phyloP scores from a whole-genome alignment of 2,797 vertebrate genomes.

The Fringilla coelebs region DNA sequence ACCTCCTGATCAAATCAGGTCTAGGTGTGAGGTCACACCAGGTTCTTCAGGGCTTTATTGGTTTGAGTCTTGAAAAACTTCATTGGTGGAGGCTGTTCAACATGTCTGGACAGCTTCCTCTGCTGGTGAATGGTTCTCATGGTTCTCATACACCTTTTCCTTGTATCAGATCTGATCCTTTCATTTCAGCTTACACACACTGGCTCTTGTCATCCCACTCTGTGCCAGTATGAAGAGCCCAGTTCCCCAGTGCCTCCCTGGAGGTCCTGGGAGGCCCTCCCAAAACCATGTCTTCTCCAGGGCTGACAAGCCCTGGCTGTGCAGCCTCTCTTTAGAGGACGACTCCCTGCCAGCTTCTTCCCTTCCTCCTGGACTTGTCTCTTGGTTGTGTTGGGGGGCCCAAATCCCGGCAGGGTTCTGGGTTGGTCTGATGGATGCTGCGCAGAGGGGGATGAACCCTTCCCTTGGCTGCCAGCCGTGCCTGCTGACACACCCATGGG shows the following conservation, averaged over 20 bases:
- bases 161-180: neutral
- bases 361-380: neutral
- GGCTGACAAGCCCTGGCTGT: neutral
- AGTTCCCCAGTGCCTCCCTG: neutral
- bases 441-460: fast-evolving
- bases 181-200: neutral
- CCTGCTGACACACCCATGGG: neutral
- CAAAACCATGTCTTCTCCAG: neutral
- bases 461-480: fast-evolving
- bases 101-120: neutral
- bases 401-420: fast-evolving
- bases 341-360: neutral
- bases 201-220: neutral
- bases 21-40: neutral
- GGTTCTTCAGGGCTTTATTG: neutral
- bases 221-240: fast-evolving
- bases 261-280: neutral
- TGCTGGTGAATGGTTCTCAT: neutral
- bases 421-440: neutral
- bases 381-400: neutral
- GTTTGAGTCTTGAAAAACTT: neutral
- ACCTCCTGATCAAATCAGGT: neutral
- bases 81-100: neutral
- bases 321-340: neutral
- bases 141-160: too few species aligned